phyloP scores from a whole-genome alignment of 1,140 invertebrate species.

The Temnothorax nylanderi region DNA sequence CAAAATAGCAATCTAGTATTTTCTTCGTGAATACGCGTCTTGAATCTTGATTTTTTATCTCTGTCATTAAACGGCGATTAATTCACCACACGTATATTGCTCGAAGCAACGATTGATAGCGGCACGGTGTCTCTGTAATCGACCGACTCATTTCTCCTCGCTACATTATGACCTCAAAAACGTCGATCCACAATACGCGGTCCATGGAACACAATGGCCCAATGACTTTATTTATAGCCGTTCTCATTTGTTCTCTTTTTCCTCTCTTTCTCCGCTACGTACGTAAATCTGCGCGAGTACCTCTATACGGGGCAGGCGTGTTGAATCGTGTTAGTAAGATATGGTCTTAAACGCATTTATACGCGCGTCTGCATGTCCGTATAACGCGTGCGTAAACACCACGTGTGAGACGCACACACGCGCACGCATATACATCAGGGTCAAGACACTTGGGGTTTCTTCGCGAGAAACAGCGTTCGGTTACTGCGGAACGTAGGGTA shows the following conservation, averaged over 20 bases:
- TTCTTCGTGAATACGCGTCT: background rate
- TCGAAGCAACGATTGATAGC: constrained; percentile 11
- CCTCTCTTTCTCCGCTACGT: constrained; percentile 11
- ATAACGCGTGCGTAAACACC: background rate
- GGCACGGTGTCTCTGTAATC: constrained; percentile 9
- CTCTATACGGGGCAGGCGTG: background rate
- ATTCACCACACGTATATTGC: background rate
- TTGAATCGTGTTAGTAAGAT: constrained; percentile 54
- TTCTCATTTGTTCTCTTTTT: constrained; percentile 56
- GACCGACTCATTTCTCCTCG: constrained; percentile 15
- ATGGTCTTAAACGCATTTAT: constrained; percentile 37
- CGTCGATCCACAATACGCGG: constrained; percentile 18
- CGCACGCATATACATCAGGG: constrained; percentile 48
- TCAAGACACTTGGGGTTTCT: constrained; percentile 67
- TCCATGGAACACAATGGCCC: constrained; percentile 40
- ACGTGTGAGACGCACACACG: constrained; percentile 11
- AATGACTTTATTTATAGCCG: constrained; percentile 52
- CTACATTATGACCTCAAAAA: constrained; percentile 47
- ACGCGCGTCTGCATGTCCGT: background rate
- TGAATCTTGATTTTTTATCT: constrained; percentile 11
- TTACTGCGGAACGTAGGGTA: constrained; percentile 67
- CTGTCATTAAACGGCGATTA: constrained; percentile 18
- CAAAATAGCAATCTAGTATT: background rate
- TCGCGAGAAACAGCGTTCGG: constrained; percentile 50
- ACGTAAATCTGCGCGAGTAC: constrained; percentile 49